Evolutionary conservation across 2,797 vertebrate species (phyloP), one percentile per base, ranked within the genome.

Genomic region (Syndactyla subalaris): DNA sequence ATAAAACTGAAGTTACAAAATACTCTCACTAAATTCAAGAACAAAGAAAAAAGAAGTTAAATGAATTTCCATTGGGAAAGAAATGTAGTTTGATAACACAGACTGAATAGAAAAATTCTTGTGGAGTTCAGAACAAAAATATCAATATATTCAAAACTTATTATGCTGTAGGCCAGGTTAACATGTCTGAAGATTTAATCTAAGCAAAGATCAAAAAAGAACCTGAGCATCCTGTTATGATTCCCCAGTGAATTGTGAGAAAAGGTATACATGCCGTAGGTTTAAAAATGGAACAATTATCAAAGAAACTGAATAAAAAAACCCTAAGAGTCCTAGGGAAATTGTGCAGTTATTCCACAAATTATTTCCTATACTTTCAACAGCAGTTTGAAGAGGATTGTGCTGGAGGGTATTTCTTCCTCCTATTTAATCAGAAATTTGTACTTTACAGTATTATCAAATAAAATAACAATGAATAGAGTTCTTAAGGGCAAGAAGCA

Each of bases 1-100:
- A 77, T 68, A 85, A 86, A 94, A 89, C n/a, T 30, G 11, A 93
- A 94, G 16, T 26, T 80, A 32, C 29, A 75, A 93, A 89, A 84
- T 66, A 84, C 27, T 78, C 68, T 85, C 27, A 80, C 12, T 6
- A 22, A 77, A n/a, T 80, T 89, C 29, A 66, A 66, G 29, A 80
- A 63, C 16, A 67, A 74, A 39, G 19, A 79, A 89, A 85, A 72
- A 11, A 58, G 14, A 68, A 83, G 12, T 52, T 48, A 68, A 89
- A 80, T 48, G 0, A 62, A 52, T 59, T 93, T 92, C 65, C 54
- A 78, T 16, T 38, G 34, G 23, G 7, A 1, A 45, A 88, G 89
- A 80, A 55, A 32, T 2, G 19, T 39, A 78, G 57, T 49, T 79
- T 91, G 68, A 58, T 89, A 90, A 70, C 17, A 72, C 19, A 86